phyloP scores from a whole-genome alignment of 64 coral and sea anemone genomes.

The Montipora cactus region DNA sequence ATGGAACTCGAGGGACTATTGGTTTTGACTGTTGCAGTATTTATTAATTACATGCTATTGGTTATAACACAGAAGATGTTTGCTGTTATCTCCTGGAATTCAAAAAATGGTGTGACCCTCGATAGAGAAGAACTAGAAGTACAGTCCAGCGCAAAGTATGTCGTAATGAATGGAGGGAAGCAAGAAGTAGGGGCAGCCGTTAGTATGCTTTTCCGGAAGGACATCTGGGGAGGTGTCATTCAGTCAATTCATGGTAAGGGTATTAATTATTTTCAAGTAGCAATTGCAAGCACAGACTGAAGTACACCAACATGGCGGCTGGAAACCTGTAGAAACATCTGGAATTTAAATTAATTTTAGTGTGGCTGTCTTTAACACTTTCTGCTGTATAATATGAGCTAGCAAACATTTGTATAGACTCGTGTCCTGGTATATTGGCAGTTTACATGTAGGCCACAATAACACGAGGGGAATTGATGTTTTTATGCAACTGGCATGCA shows the following conservation, averaged over 20 bases:
- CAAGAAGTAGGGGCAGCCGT: conserved; percentile 10
- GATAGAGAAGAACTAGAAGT: conserved; percentile 12
- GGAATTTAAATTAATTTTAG: too few species aligned
- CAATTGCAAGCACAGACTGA: background rate
- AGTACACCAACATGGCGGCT: too few species aligned
- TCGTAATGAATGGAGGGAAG: conserved; percentile 27
- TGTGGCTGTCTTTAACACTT: too few species aligned
- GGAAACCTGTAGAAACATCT: too few species aligned
- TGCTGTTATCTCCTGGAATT: conserved; percentile 24
- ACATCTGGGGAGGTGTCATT: conserved; percentile 4
- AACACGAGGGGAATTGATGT: background rate
- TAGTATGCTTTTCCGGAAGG: conserved; percentile 14
- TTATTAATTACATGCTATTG: background rate
- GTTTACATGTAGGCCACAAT: too few species aligned
- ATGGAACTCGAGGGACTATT: background rate
- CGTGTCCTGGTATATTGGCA: too few species aligned
- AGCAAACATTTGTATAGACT: too few species aligned
- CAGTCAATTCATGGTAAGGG: conserved; percentile 21
- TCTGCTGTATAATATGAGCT: too few species aligned
- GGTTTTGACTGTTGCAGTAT: background rate
- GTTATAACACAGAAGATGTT: background rate
- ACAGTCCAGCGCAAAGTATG: conserved; percentile 9
- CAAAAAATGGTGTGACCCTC: conserved; percentile 14
- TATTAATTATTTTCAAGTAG: background rate
- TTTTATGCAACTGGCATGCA: background rate